Percentiles rank a stretch among this genome's conserved stretches.
These are phyloP conservation scores for Origma solitaria DNA, from an alignment of 2,113 vertebrate genomes.

Conservation along the genomic window DNA sequence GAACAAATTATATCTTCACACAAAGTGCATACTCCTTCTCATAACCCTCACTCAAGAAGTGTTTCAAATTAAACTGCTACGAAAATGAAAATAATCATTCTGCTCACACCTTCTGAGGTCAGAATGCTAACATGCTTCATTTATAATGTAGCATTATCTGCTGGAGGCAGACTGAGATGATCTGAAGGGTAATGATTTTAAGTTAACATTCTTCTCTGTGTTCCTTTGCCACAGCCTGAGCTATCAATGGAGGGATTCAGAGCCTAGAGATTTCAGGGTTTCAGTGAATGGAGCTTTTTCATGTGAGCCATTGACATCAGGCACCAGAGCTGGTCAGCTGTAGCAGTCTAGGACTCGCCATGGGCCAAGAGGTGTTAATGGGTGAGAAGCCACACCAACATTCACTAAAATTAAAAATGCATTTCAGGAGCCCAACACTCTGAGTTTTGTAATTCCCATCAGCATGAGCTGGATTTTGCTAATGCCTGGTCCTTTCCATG, in stretches of 20 bases:
- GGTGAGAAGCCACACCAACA: neutral
- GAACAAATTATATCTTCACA: neutral
- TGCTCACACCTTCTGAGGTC: neutral
- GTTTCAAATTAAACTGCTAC: neutral
- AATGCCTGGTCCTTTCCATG: neutral
- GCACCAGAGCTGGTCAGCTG: neutral
- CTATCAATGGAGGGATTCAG: neutral
- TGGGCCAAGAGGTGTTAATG: neutral
- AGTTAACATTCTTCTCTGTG: neutral
- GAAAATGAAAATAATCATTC: neutral
- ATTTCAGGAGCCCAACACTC: neutral
- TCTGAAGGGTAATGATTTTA: neutral
- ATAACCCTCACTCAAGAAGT: neutral
- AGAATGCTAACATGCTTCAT: neutral
- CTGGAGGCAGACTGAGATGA: neutral
- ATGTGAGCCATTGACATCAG: neutral
- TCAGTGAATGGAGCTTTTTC: neutral
- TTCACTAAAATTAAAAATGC: neutral
- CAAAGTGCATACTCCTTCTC: neutral
- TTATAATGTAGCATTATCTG: neutral
- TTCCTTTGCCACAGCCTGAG: neutral
- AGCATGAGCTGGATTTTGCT: neutral
- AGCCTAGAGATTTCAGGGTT: neutral
- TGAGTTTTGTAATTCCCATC: neutral
- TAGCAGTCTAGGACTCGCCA: neutral